Evolutionary conservation across 2,113 vertebrate genomes (phyloP), one percentile per base, ranked within the genome.

Genomic region (Scortum barcoo): DNA sequence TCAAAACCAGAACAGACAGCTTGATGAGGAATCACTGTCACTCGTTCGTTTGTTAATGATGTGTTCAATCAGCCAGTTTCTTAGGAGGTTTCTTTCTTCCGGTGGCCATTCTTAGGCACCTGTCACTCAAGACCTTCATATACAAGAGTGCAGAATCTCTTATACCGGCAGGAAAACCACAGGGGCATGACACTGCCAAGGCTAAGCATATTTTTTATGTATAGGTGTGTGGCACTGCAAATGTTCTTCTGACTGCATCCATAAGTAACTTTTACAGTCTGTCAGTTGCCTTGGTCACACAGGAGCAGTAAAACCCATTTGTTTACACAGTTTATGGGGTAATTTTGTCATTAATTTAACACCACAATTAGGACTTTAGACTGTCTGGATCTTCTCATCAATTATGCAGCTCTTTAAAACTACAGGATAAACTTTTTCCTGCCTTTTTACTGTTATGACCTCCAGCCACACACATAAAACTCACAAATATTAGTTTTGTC

Each of bases 341-440:
- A 36, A 36, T 76, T 53, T 51, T 62, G 36, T 30, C 69, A 61
- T 84, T 56, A 74, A 82, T 72, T 82, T 60, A 70, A 79, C 44
- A 13, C 62, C 51, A 53, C 78, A 66, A 63, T 76, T n/a, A 80
- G 72, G 24, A 60, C 10, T 80, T 80, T 44, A 60, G 60, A 28
- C 2, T 51, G 16, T 36, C 68, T 56, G 28, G 33, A 76, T 72
- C 20, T 13, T 56, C 42, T 30, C 42, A 58, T 62, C 38, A 78
- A 68, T 75, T 33, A 88, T 46, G 28, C 51, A 78, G 6, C 2
- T 1, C 33, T 78, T 69, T 66, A 57, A 74, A 77, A 58, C 7
- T 19, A 54, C 3, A 0, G 38, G 12, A 75, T 63, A 61, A 62
- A 61, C 12, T 48, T 63, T 61, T 65, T 22, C 5, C 1, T 0